A percentile compares a stretch with the other conserved stretches of the same genome.
Conservation (phyloP, 2,888 invertebrate genomes). For the Adineta ricciae region DNA sequence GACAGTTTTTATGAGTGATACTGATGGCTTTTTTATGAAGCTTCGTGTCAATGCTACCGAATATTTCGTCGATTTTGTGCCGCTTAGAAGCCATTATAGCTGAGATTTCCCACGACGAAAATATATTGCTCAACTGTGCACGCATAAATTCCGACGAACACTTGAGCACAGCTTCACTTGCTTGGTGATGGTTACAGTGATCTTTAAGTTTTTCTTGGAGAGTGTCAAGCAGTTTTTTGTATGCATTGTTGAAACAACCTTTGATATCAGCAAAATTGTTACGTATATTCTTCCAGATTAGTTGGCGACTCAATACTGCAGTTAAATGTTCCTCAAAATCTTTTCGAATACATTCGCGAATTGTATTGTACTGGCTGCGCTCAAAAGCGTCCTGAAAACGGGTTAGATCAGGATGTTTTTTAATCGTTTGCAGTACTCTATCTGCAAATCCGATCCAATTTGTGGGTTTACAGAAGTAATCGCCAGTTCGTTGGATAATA, state of each 20-base stretch:
- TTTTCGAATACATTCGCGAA: background rate
- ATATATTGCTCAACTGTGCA: background rate
- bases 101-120: background rate
- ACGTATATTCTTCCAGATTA: background rate
- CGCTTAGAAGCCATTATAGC: background rate
- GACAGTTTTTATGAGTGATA: background rate
- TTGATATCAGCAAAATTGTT: background rate
- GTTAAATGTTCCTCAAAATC: background rate
- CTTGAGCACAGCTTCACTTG: background rate
- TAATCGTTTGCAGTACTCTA: background rate
- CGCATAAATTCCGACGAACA: background rate
- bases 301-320: background rate
- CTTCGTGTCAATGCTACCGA: background rate
- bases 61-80: background rate
- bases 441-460: background rate
- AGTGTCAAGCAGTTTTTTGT: background rate
- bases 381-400: background rate
- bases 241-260: background rate
- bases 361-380: background rate
- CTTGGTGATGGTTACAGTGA: background rate
- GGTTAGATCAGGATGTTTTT: background rate
- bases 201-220: background rate
- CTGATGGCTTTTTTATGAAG: background rate
- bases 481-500: background rate
- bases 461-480: background rate